These are phyloP conservation scores for Cremastinae sp. DNA, from an alignment of 2,888 invertebrate species.

Conservation along the genomic window DNA sequence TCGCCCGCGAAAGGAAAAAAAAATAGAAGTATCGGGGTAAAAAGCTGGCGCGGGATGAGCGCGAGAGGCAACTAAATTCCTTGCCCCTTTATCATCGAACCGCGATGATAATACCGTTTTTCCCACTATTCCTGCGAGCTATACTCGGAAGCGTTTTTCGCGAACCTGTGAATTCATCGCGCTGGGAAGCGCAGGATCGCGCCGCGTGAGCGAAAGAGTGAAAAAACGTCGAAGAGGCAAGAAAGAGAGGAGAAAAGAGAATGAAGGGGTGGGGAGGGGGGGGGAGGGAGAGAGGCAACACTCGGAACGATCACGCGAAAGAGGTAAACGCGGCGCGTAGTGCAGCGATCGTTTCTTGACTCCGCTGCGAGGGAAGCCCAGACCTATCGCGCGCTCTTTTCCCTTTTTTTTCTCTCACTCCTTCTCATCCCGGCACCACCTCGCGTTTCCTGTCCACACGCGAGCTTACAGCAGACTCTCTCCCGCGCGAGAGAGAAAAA, in stretches of 20 bases:
- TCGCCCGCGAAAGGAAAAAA: too few species aligned
- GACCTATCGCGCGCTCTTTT: constrained; percentile 7
- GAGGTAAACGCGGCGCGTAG: constrained; percentile 59
- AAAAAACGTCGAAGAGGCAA: constrained; percentile 21
- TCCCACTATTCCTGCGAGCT: constrained; percentile 21
- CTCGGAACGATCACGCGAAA: constrained; percentile 61
- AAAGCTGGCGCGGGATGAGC: background rate
- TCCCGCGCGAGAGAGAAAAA: background rate
- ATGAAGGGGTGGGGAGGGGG: background rate
- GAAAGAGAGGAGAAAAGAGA: constrained; percentile 16
- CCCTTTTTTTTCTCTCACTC: background rate
- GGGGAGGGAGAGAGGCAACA: constrained; percentile 5
- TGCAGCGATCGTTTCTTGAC: constrained; percentile 57
- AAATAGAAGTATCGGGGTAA: background rate
- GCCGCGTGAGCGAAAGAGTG: constrained; percentile 23
- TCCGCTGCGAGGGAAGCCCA: constrained; percentile 54
- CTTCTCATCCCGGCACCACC: constrained; percentile 27
- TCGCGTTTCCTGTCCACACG: constrained; percentile 44
- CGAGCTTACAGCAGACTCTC: constrained; percentile 11
- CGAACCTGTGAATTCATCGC: constrained; percentile 57
- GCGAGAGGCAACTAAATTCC: background rate
- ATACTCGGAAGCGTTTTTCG: constrained; percentile 56
- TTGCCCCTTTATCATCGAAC: constrained; percentile 25
- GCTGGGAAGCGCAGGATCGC: constrained; percentile 56
- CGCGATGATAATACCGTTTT: constrained; percentile 34